phyloP scores from a whole-genome alignment of 2,797 vertebrate genomes.

The Helostoma temminkii region DNA sequence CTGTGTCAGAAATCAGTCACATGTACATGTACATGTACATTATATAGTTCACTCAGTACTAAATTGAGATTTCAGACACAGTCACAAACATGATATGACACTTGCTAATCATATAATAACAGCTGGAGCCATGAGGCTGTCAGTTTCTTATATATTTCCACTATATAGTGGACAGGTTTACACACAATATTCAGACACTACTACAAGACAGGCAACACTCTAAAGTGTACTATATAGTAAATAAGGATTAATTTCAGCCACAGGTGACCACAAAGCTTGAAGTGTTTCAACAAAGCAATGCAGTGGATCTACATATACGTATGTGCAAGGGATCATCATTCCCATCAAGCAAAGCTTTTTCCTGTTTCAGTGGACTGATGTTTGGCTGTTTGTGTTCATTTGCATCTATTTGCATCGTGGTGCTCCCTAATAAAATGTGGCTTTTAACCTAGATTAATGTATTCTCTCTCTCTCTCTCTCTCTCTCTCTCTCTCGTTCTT shows the following conservation, averaged over 20 bases:
- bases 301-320: constrained; percentile 19
- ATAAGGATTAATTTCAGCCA: too few species aligned
- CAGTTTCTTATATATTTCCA: too few species aligned
- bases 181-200: too few species aligned
- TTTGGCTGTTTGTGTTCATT: constrained; percentile 24
- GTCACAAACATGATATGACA: too few species aligned
- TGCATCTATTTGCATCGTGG: constrained; percentile 45
- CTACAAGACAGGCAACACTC: too few species aligned
- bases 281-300: constrained; percentile 3
- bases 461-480: constrained; percentile 10
- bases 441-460: constrained; percentile 35
- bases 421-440: constrained; percentile 45
- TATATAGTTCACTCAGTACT: too few species aligned
- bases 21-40: too few species aligned
- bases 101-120: too few species aligned
- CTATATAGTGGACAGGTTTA: too few species aligned
- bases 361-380: constrained; percentile 12
- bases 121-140: too few species aligned
- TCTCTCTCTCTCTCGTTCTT: constrained; percentile 34
- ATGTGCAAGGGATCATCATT: constrained; percentile 7
- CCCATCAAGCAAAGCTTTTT: constrained; percentile 28
- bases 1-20: constrained; percentile 13
- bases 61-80: too few species aligned
- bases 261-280: constrained; percentile 18
- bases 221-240: too few species aligned